Conservation (phyloP, 2,113 vertebrate species). For the Grallaria varia region DNA sequence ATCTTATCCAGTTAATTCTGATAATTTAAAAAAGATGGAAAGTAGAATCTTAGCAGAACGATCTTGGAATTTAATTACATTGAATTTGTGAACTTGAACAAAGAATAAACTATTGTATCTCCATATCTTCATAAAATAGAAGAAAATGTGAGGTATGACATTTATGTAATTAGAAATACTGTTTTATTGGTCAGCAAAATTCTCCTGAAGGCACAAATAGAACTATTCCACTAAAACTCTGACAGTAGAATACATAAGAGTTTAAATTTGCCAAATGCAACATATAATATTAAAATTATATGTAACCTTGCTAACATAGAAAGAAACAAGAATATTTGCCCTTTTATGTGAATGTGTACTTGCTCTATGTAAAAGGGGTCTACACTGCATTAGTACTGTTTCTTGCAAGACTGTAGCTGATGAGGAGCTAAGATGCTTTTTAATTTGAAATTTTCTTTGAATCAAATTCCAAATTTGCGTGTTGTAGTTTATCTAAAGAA, state of each 20-base stretch:
- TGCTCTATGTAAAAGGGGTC: background rate
- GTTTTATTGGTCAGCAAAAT: background rate
- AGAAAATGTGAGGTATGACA: background rate
- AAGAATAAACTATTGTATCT: background rate
- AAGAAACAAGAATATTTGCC: background rate
- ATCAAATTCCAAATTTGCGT: background rate
- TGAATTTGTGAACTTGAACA: background rate
- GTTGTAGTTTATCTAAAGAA: background rate
- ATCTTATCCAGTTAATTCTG: background rate
- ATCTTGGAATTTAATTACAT: background rate
- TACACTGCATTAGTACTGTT: background rate
- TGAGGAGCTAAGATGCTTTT: background rate
- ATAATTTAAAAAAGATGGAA: background rate
- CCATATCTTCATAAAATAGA: background rate
- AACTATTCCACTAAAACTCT: background rate
- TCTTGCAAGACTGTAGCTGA: background rate
- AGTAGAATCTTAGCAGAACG: background rate
- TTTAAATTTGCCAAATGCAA: background rate
- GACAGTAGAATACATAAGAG: fast-evolving
- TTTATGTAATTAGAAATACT: background rate
- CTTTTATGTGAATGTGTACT: background rate
- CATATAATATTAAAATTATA: background rate
- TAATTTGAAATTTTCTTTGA: background rate
- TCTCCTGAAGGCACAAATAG: background rate
- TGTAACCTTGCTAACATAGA: background rate